Evolutionary conservation across 2,113 vertebrate species (phyloP).

Genomic region (Ameiurus melas): DNA sequence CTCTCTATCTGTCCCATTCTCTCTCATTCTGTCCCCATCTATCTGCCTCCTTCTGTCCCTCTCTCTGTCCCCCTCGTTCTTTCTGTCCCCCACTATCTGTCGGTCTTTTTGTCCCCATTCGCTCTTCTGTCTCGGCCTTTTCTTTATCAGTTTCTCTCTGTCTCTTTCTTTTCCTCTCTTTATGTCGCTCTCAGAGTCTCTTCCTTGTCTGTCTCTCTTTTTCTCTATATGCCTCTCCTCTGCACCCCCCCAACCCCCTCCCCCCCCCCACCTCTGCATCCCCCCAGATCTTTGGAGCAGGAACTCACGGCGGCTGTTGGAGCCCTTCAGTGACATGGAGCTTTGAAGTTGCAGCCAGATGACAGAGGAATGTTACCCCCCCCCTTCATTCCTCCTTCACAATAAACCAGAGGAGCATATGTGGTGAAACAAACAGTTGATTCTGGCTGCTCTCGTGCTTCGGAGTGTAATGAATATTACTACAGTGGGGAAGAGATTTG

Average conservation of each 20-base stretch:
- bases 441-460: neutral
- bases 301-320: slow-evolving; percentile 20
- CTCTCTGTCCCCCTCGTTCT: neutral
- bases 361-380: slow-evolving; percentile 75
- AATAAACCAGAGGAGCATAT: slow-evolving; percentile 61
- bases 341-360: slow-evolving; percentile 78
- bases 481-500: neutral
- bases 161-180: neutral
- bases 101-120: neutral
- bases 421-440: slow-evolving; percentile 10
- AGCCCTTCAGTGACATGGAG: slow-evolving; percentile 15
- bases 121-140: too few species aligned
- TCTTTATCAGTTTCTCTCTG: too few species aligned
- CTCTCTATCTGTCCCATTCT: too few species aligned
- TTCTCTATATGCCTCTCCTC: neutral
- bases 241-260: neutral
- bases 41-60: too few species aligned
- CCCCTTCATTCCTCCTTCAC: slow-evolving; percentile 57
- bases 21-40: too few species aligned
- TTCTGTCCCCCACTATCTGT: neutral
- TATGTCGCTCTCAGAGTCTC: neutral
- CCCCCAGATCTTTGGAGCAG: neutral
- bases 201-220: neutral
- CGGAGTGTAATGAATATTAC: neutral
- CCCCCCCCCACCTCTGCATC: neutral